Evolutionary conservation across 1,140 invertebrate genomes (phyloP), one percentile per base, ranked within the genome.

Genomic region (Vanessa tameamea): DNA sequence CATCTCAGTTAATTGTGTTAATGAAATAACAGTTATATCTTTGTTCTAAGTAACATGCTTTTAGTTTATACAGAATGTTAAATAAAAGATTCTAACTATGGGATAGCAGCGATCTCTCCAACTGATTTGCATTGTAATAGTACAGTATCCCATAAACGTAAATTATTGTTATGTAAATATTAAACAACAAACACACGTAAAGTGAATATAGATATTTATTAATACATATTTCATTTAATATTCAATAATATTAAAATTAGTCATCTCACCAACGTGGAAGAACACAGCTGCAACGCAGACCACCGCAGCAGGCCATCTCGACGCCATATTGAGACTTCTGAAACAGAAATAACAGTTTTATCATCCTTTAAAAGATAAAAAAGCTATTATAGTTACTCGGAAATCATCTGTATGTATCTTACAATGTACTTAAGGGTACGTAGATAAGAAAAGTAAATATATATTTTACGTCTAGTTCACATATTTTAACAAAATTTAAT

Each of bases 321-420:
- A 76, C 73, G 76, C 64, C 80, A 82, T 82, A 16, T 68, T 78
- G 73, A 64, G 63, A 51, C 50, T 75, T 66, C 80, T 82, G 78
- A 2, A 80, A 81, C 64, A 13, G 76, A 75, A 65, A 43, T 59
- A 72, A 63, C 6, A 16, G 11, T 15, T 50, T 69, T 20, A 48
- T 23, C 14, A 13, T n/a, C n/a, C 47, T 51, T 23, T 7, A 50
- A 48, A 65, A 26, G 14, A 51, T 51, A 68, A 68, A 16, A 23
- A 43, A 57, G 6, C 12, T 3, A 57, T 57, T 57, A 57, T 13
- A 7, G 1, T 20, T 16, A 23, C 2, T 20, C 20, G 20, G 20
- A 7, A 57, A 23, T n/a, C 50, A 53, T n/a, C 15, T 53, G n/a
- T 43, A 43, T 9, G 9, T 4, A 20, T n/a, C 50, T 53, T 53